Evolutionary conservation across 2,888 invertebrate genomes (phyloP), one percentile per base, ranked within the genome.

Genomic region (Metalampra italica): DNA sequence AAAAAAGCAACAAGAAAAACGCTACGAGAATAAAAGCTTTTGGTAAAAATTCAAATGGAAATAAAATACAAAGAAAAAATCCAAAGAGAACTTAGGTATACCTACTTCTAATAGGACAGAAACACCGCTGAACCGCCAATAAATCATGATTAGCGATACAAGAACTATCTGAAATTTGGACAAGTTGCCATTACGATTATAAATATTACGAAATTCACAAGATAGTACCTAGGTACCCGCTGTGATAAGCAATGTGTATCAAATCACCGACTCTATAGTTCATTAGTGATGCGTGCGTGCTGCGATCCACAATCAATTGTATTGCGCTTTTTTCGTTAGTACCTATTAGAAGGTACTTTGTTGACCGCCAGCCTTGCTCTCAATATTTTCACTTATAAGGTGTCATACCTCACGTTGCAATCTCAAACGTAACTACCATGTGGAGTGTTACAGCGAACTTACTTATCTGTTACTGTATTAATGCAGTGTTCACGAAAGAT

Each of bases 361-460:
- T 11, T 12, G 37, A 37, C 53, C 47, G 47, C 36, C 57, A 64
- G 61, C 68, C 67, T 66, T 60, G 63, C 45, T 56, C 52, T 43
- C 52, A 56, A 58, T 52, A 54, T 41, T 47, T 37, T 40, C 45
- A 40, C 41, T 54, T 61, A 55, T 54, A 60, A 56, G 48, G 40
- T 49, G 47, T 46, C 46, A 54, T 54, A 52, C 9, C 37, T 34
- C 42, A 45, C 46, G 29, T 30, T 9, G 2, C 43, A 8, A 34
- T 15, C 14, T 34, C 15, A 32, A 43, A 34, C 9, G 12, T 11
- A 29, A 39, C 47, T 9, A 57, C 52, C 44, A 78, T 79, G 79
- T 72, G 66, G 71, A 57, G 59, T 46, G 47, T 59, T 40, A 42
- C 62, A 32, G 41, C 67, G 52, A 47, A 49, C 42, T 52, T 46